phyloP scores from a whole-genome alignment of 2,888 invertebrate genomes.

The Zygogramma bicolorata region DNA sequence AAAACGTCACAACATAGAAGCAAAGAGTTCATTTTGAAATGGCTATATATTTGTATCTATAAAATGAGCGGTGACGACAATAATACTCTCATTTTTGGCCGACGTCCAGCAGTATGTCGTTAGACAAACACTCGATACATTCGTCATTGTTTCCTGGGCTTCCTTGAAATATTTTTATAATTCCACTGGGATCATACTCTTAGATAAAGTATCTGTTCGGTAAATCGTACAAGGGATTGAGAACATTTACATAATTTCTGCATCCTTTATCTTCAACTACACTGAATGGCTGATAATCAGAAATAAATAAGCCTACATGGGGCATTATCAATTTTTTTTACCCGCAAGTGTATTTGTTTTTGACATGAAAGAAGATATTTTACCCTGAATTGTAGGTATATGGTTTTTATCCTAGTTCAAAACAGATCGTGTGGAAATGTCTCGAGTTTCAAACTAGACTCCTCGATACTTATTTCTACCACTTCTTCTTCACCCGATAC shows the following conservation, averaged over 20 bases:
- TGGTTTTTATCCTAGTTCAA: too few relatives aligned
- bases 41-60: too few relatives aligned
- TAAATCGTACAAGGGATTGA: conserved; percentile 32
- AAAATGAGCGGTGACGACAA: conserved; percentile 32
- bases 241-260: conserved; percentile 21
- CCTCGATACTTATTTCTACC: too few relatives aligned
- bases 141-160: conserved; percentile 10
- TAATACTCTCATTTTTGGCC: conserved; percentile 19
- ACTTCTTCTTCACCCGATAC: too few relatives aligned
- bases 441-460: too few relatives aligned
- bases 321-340: too few relatives aligned
- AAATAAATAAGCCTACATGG: too few relatives aligned
- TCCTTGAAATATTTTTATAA: conserved; percentile 24
- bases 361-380: too few relatives aligned
- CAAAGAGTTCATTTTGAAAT: conserved; percentile 13
- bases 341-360: too few relatives aligned
- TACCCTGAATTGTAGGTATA: too few relatives aligned
- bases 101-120: conserved; percentile 42
- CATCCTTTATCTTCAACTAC: conserved; percentile 38
- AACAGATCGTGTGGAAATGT: too few relatives aligned
- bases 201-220: conserved; percentile 26
- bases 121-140: conserved; percentile 16
- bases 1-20: conserved; percentile 19
- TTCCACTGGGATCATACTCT: conserved; percentile 20
- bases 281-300: conserved; percentile 33